A percentile compares a stretch with the other conserved stretches of the same genome.
Evolutionary conservation across 2,888 invertebrate genomes (phyloP).

Genomic region (Lasioglossum marginatum): DNA sequence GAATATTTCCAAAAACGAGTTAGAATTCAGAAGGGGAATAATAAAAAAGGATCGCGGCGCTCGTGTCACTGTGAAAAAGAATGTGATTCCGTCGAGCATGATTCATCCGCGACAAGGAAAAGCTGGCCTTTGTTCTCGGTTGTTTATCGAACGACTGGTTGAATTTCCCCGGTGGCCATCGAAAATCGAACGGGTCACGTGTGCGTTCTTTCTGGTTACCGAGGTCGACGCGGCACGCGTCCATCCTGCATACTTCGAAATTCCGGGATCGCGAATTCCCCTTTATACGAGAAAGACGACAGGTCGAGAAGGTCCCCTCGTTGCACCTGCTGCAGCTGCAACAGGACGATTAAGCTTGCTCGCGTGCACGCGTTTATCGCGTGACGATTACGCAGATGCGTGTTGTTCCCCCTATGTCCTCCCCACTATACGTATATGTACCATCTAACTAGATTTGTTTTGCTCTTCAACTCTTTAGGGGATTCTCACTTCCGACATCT

Average conservation of each 20-base stretch:
- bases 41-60: neutral
- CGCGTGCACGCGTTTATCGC: constrained; percentile 34
- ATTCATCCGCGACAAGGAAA: neutral
- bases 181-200: constrained; percentile 32
- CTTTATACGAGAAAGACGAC: neutral
- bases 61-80: neutral
- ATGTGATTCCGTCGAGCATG: neutral
- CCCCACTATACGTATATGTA: neutral
- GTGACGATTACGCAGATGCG: constrained; percentile 35
- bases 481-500: neutral
- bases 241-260: neutral
- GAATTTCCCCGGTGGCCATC: neutral
- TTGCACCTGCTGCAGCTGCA: constrained; percentile 62
- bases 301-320: constrained; percentile 1
- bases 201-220: neutral
- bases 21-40: neutral
- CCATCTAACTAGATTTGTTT: constrained; percentile 19
- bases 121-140: constrained; percentile 7
- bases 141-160: constrained; percentile 13
- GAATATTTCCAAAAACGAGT: neutral
- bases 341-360: constrained; percentile 26
- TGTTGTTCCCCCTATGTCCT: neutral
- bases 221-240: neutral
- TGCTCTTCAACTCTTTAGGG: neutral
- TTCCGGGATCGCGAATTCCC: neutral